Conservation (phyloP, 2,797 vertebrate species). For the Pangasius mekongensis region DNA sequence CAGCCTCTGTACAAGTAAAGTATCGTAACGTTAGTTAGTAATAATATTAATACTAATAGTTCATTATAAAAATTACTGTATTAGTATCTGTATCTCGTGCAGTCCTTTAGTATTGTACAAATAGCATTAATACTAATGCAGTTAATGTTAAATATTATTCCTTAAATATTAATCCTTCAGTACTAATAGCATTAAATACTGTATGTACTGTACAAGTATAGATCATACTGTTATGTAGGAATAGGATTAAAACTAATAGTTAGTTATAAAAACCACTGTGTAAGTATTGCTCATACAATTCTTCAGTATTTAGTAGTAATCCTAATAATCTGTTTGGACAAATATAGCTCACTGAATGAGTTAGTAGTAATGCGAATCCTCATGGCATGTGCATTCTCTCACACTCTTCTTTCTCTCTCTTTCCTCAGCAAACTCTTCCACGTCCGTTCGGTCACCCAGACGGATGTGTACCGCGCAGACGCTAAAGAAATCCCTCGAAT, state of each 20-base stretch:
- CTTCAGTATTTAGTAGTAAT: background rate
- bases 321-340: background rate
- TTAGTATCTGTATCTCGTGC: background rate
- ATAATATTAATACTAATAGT: no score
- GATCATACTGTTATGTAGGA: background rate
- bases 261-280: background rate
- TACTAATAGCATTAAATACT: background rate
- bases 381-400: background rate
- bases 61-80: background rate
- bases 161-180: background rate
- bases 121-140: background rate
- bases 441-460: conserved; percentile 87
- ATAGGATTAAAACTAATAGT: no score
- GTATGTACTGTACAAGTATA: background rate
- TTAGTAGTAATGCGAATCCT: background rate
- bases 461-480: conserved; percentile 88
- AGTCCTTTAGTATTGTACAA: background rate
- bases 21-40: background rate
- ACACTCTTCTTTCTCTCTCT: conserved; percentile 4
- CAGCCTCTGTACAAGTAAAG: background rate
- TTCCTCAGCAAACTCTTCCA: conserved; percentile 84
- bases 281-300: background rate
- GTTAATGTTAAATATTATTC: no score
- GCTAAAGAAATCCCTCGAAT: conserved; percentile 89
- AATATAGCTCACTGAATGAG: background rate